Conservation (phyloP, 2,113 vertebrate species). For the Amblyopsis rosae region DNA sequence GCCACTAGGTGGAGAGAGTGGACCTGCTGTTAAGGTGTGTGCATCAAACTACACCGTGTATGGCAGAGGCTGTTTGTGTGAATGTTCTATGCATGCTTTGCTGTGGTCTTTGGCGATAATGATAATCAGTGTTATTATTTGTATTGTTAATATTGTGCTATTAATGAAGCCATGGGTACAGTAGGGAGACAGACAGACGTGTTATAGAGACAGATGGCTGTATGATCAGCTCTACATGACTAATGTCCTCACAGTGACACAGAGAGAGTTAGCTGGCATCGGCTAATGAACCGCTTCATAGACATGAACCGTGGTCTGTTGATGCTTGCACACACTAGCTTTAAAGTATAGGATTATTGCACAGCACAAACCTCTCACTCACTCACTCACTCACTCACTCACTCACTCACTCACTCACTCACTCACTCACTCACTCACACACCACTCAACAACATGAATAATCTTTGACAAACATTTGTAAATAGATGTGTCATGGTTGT, state of each 20-base stretch:
- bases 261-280: conserved; percentile 16
- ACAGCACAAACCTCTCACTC: too few species aligned
- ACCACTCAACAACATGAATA: neutral
- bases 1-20: conserved; percentile 66
- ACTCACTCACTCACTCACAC: neutral
- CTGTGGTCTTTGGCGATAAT: too few species aligned
- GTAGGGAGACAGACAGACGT: conserved; percentile 23
- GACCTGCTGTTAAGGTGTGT: conserved; percentile 9
- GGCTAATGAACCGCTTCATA: conserved; percentile 46
- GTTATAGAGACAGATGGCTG: conserved; percentile 28
- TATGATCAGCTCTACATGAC: conserved; percentile 45
- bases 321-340: neutral
- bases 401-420: neutral
- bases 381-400: neutral
- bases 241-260: conserved; percentile 41
- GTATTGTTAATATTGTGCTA: too few species aligned
- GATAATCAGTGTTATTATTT: too few species aligned
- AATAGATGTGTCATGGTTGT: neutral
- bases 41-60: neutral
- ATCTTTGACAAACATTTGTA: too few species aligned
- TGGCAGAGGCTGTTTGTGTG: neutral
- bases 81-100: too few species aligned
- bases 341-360: too few species aligned
- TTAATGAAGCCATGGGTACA: too few species aligned
- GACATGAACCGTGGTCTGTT: conserved; percentile 24